Evolutionary conservation across 2,888 invertebrate genomes (phyloP), one percentile per base, ranked within the genome.

Genomic region (Thelaira solivaga): DNA sequence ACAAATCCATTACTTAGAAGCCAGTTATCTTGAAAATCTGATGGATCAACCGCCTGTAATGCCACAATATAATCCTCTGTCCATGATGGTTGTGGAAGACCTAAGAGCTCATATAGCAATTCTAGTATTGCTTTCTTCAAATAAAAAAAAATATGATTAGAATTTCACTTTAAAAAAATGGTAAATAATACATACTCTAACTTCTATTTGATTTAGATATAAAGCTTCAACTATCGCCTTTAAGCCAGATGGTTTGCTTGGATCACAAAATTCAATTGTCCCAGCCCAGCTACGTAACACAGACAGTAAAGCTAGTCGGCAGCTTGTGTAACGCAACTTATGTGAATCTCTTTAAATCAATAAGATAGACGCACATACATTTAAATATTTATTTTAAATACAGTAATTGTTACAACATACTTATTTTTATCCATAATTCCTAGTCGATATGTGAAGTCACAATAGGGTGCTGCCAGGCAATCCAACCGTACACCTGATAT

Each of bases 261-360:
- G 95, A 88, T 94, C 93, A 87, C 96, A 96, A 89, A 96, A 95
- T 89, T 96, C 95, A 74, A 96, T 90, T 80, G 96, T 91, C 65
- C 98, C 98, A 41, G 97, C 94, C 95, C 97, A 98, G 81, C 97
- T 97, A 78, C 97, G 93, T 76, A 98, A 89, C 73, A 96, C 92
- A 79, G 96, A 96, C 55, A 97, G 90, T 76, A 96, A 89, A 11
- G 96, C 96, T 76, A 96, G 90, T 74, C 96, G 93, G 84, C 96
- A 96, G 84, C 96, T 95, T 26, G 94, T 93, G 86, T 96, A 95
- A 83, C 95, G 92, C 86, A 95, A 91, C 85, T 97, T 96, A 49
- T 94, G 92, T 84, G 93, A 93, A 86, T 93, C 93, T 85, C 93
- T 93, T 83, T 16, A 80, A 81, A 11, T 31, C 16, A 61, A 61